phyloP scores from a whole-genome alignment of 2,888 invertebrate genomes.

The Drosophila differens region DNA sequence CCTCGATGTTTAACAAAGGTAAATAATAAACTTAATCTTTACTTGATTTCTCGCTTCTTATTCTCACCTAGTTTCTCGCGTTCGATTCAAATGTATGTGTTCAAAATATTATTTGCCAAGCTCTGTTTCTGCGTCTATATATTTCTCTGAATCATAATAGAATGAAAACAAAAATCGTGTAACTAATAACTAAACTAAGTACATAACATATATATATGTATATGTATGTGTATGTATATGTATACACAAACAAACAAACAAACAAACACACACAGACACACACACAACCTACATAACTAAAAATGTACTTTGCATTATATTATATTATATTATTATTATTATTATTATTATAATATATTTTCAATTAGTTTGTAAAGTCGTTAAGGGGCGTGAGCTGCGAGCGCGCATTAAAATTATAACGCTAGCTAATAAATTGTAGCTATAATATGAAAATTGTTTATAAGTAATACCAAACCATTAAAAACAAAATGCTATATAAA shows the following conservation, averaged over 20 bases:
- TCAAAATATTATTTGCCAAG: constrained; percentile 51
- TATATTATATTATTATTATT: constrained; percentile 34
- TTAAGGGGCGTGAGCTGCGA: constrained; percentile 59
- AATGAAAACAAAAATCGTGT: constrained; percentile 20
- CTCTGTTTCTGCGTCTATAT: constrained; percentile 30
- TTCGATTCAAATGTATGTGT: constrained; percentile 51
- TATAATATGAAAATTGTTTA: constrained; percentile 80
- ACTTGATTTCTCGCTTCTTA: constrained; percentile 18
- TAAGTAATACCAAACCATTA: constrained; percentile 78
- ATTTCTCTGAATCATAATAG: constrained; percentile 20
- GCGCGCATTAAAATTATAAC: constrained; percentile 69
- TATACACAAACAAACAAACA: background rate
- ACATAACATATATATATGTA: constrained; percentile 25
- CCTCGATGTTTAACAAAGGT: constrained; percentile 30
- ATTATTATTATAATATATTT: constrained; percentile 37
- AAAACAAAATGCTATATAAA: constrained; percentile 45
- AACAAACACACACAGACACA: constrained; percentile 15
- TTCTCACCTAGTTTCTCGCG: constrained; percentile 1
- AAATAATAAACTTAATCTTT: constrained; percentile 11
- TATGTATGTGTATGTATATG: constrained; percentile 1
- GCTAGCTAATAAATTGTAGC: constrained; percentile 80
- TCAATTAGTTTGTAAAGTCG: constrained; percentile 56
- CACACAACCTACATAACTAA: constrained; percentile 28
- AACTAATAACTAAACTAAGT: constrained; percentile 37
- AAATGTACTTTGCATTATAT: constrained; percentile 53